Evolutionary conservation across 2,888 invertebrate genomes (phyloP).

Genomic region (Zelleria hepariella): DNA sequence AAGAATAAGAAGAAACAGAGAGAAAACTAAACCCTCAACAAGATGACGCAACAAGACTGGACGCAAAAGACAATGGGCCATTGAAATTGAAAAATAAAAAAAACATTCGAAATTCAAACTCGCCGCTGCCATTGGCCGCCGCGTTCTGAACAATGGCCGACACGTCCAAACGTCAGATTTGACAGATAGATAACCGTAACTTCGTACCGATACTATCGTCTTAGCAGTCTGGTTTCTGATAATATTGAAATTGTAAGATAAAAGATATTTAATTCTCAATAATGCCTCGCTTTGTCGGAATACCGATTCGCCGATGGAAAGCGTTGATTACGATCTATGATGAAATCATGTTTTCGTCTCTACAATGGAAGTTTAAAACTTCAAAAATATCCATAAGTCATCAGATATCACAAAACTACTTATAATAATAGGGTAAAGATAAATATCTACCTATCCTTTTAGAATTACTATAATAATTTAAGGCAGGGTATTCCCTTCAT

Average conservation of each 20-base stretch:
- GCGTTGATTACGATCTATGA: too few relatives aligned
- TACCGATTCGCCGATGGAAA: too few relatives aligned
- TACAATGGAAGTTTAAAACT: too few relatives aligned
- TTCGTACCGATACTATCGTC: not conserved
- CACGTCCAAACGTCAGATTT: conserved; percentile 53
- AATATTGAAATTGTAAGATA: not conserved
- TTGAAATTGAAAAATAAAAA: conserved; percentile 43
- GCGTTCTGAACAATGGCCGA: conserved; percentile 40
- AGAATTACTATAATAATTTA: too few relatives aligned
- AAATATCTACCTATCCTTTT: too few relatives aligned
- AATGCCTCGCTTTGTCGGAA: not conserved
- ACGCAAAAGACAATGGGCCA: conserved; percentile 36
- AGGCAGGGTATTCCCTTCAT: too few relatives aligned
- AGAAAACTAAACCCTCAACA: conserved; percentile 4
- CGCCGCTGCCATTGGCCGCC: conserved; percentile 42
- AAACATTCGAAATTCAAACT: conserved; percentile 50
- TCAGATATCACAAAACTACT: too few relatives aligned
- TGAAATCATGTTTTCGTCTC: too few relatives aligned
- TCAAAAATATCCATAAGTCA: too few relatives aligned
- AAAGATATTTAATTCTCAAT: not conserved
- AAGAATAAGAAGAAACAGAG: conserved; percentile 8
- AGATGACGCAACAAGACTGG: conserved; percentile 13
- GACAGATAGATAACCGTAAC: conserved; percentile 23
- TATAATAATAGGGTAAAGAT: too few relatives aligned
- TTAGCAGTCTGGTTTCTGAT: not conserved